Evolutionary conservation across 2,888 invertebrate genomes (phyloP).

Genomic region (Spilosoma lubricipeda): DNA sequence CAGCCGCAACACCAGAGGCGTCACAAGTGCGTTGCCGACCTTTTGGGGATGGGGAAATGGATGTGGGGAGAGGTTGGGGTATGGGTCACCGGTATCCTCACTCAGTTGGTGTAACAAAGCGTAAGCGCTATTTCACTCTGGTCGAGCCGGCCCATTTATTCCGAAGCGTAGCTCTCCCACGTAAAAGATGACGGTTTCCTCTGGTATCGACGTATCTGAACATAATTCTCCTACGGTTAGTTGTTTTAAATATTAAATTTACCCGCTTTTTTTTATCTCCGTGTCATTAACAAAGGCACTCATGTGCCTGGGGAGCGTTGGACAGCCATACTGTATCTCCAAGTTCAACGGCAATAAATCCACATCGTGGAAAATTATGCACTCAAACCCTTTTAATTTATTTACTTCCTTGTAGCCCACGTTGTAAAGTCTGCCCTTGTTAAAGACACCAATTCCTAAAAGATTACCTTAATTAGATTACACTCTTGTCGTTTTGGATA

Average conservation of each 20-base stretch:
- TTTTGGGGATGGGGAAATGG: too few relatives aligned
- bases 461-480: not conserved
- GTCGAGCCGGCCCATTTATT: too few relatives aligned
- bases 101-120: too few relatives aligned
- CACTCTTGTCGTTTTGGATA: too few relatives aligned
- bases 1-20: too few relatives aligned
- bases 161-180: too few relatives aligned
- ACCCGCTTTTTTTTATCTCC: constrained; percentile 19
- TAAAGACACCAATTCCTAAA: constrained; percentile 86
- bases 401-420: constrained; percentile 95
- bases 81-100: too few relatives aligned
- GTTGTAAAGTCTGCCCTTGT: constrained; percentile 96
- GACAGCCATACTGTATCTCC: constrained; percentile 94
- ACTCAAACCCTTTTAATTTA: constrained; percentile 89
- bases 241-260: not conserved
- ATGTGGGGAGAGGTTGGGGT: too few relatives aligned
- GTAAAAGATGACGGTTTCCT: not conserved
- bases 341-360: constrained; percentile 96
- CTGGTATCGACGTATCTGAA: too few relatives aligned
- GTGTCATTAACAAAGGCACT: constrained; percentile 84
- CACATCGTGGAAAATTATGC: constrained; percentile 97
- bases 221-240: not conserved
- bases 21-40: too few relatives aligned
- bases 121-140: too few relatives aligned
- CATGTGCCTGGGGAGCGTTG: constrained; percentile 95